Percentiles rank a stretch among this genome's conserved stretches.
Conservation (phyloP, 23 tunicate genomes). For the Trididemnum miniatum region DNA sequence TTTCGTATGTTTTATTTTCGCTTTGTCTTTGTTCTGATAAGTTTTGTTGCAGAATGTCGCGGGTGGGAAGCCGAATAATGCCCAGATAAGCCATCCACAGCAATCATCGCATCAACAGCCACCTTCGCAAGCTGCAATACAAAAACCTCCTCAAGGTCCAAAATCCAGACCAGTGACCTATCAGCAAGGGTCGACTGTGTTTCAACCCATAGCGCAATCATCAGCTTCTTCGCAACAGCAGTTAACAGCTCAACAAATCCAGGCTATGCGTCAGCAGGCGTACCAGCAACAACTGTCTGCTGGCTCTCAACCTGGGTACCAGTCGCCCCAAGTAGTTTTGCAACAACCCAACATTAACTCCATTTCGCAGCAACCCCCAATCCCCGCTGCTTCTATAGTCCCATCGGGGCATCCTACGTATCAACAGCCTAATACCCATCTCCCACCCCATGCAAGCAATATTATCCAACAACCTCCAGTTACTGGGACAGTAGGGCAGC, state of each 20-base stretch:
- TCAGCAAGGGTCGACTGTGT: background rate
- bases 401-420: slow-evolving; percentile 1
- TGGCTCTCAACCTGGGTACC: slow-evolving; percentile 15
- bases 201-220: background rate
- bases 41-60: background rate
- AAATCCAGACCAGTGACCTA: background rate
- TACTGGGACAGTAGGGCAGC: background rate
- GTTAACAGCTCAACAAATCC: slow-evolving; percentile 26
- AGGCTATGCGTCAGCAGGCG: slow-evolving; percentile 25
- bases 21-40: too few species aligned
- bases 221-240: background rate
- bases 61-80: background rate
- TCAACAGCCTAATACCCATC: background rate
- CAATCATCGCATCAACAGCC: background rate
- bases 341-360: slow-evolving; percentile 25
- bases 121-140: slow-evolving; percentile 3
- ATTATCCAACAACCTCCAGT: background rate
- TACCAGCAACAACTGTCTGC: background rate
- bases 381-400: background rate
- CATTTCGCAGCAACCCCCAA: background rate
- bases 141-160: background rate
- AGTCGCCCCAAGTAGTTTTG: slow-evolving; percentile 13
- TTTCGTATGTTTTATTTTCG: too few species aligned
- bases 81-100: background rate
- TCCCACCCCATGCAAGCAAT: background rate